Base-by-base conservation (phyloP, 2,797 vertebrate species). In the Aulostomus chinensis region DNA sequence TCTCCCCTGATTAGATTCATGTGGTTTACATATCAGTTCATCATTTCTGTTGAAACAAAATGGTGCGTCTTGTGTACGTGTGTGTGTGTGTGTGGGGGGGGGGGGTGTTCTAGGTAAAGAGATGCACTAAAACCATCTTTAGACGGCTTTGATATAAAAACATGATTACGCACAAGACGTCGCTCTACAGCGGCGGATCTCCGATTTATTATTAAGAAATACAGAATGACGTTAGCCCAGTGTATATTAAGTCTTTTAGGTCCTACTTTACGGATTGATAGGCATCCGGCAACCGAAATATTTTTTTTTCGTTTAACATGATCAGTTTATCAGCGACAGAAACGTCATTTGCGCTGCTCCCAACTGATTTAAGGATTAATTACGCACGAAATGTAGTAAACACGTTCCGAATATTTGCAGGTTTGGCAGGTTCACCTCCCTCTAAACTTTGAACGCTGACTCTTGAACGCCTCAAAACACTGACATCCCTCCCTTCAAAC, bases 381-480 rank as follows among this genome's bases (percentile, higher is more conserved):
- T 65, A 56, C 35, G 38, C 52, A 45, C n/a, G n/a, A 16, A 58
- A 42, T 21, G 7, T 10, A 46, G n/a, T 24, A 28, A 9, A 28
- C 26, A 9, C 9, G 26, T 28, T n/a, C n/a, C n/a, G n/a, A n/a
- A n/a, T n/a, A n/a, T n/a, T n/a, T n/a, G n/a, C n/a, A n/a, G n/a
- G n/a, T n/a, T n/a, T n/a, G n/a, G n/a, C n/a, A n/a, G n/a, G n/a
- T n/a, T n/a, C n/a, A n/a, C 20, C 3, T 21, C 20, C 3, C 20
- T 21, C 6, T 21, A 21, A 21, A 21, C 20, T 21, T 21, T 21
- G 20, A n/a, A 21, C 6, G 3, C 6, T 3, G 20, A 21, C 20
- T n/a, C n/a, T n/a, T n/a, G n/a, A n/a, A n/a, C n/a, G n/a, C n/a
- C n/a, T n/a, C n/a, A n/a, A n/a, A n/a, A n/a, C n/a, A n/a, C n/a